Conservation (phyloP, 2,888 invertebrate genomes). For the Tachina lurida region DNA sequence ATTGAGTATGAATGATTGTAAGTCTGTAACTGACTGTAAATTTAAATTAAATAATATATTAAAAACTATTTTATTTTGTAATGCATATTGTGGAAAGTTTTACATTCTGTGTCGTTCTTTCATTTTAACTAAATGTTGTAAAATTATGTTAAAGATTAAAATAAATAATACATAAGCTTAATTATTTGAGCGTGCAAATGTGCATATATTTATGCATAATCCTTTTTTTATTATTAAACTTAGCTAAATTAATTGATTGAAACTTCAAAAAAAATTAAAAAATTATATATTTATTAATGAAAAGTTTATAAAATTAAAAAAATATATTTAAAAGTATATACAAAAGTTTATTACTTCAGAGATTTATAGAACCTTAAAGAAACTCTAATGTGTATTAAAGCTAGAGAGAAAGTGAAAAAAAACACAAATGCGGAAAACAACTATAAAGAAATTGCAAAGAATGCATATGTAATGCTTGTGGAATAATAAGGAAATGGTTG, state of each 20-base stretch:
- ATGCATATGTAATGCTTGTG: neutral
- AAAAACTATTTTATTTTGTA: too few relatives aligned
- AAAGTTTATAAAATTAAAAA: neutral
- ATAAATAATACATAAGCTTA: neutral
- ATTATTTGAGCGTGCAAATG: neutral
- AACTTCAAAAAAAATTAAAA: neutral
- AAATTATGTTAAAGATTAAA: too few relatives aligned
- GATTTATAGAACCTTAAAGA: conserved; percentile 1
- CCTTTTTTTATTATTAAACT: neutral
- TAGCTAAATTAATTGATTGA: neutral
- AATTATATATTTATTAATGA: too few relatives aligned
- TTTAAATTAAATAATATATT: too few relatives aligned
- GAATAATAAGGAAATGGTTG: neutral
- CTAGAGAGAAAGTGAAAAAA: neutral
- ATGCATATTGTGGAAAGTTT: too few relatives aligned
- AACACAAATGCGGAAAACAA: neutral
- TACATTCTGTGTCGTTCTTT: too few relatives aligned
- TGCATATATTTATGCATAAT: neutral
- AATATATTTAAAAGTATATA: neutral
- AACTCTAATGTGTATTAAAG: neutral
- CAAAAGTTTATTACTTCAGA: conserved; percentile 8
- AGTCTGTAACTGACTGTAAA: too few relatives aligned
- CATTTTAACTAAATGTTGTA: too few relatives aligned
- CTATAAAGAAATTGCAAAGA: neutral
- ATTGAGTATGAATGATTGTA: too few relatives aligned